Percentiles rank a stretch among this genome's conserved stretches.
Evolutionary conservation across 2,113 vertebrate species (phyloP).

Genomic region (Nymphicus hollandicus): DNA sequence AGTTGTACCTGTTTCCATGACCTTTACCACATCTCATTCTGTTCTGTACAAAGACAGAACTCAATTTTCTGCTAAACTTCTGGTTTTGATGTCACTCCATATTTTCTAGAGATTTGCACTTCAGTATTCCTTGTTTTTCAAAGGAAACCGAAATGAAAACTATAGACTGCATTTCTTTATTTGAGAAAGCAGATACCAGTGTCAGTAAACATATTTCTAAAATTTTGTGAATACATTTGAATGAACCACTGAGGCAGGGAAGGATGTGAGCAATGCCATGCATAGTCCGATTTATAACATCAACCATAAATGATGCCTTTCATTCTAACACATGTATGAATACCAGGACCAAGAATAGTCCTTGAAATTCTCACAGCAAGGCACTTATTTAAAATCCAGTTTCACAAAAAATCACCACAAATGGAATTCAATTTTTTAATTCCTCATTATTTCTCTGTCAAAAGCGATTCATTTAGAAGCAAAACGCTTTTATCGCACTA

Average conservation of each 20-base stretch:
- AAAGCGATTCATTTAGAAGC: background rate
- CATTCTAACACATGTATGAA: background rate
- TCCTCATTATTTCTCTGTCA: background rate
- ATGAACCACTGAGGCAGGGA: background rate
- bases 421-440: background rate
- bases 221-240: background rate
- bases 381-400: background rate
- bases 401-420: background rate
- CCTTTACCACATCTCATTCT: background rate
- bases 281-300: background rate
- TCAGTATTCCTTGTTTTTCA: background rate
- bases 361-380: background rate
- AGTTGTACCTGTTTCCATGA: background rate
- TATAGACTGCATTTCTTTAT: background rate
- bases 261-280: background rate
- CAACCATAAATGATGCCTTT: background rate
- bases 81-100: background rate
- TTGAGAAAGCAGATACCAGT: background rate
- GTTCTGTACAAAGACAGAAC: background rate
- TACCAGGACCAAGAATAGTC: background rate
- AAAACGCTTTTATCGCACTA: background rate
- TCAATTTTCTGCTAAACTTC: background rate
- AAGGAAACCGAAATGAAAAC: background rate
- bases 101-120: background rate
- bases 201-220: background rate